Evolutionary conservation across 2,797 vertebrate species (phyloP).

Genomic region (Alca torda): DNA sequence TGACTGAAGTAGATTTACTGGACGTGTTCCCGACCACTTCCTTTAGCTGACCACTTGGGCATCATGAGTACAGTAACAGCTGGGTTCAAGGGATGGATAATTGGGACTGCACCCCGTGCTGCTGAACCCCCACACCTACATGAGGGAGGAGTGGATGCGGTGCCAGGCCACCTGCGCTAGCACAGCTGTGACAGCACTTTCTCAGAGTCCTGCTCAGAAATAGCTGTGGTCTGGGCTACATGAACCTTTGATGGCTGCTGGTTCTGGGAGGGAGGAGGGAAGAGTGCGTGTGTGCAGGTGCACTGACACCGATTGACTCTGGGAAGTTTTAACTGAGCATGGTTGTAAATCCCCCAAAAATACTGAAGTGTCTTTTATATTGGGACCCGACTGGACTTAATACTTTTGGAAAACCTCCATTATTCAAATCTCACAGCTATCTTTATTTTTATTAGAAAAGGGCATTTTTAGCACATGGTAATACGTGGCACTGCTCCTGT

Average conservation of each 20-base stretch:
- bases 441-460: neutral
- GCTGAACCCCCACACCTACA: neutral
- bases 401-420: neutral
- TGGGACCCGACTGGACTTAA: neutral
- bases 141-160: accelerated
- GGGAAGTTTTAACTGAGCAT: neutral
- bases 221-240: neutral
- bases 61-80: neutral
- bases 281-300: neutral
- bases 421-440: neutral
- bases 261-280: neutral
- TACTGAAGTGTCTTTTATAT: neutral
- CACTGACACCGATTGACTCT: accelerated
- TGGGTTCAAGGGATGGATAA: neutral
- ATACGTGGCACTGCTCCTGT: neutral
- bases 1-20: neutral
- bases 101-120: neutral
- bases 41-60: neutral
- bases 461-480: neutral
- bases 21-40: neutral
- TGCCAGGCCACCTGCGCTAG: neutral
- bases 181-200: accelerated
- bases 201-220: neutral
- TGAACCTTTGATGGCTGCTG: neutral
- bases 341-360: neutral